Percentiles rank a stretch among this genome's conserved stretches.
Conservation (phyloP, 35 echinoderm and acorn worm genomes). For the Holothuria glaberrima region DNA sequence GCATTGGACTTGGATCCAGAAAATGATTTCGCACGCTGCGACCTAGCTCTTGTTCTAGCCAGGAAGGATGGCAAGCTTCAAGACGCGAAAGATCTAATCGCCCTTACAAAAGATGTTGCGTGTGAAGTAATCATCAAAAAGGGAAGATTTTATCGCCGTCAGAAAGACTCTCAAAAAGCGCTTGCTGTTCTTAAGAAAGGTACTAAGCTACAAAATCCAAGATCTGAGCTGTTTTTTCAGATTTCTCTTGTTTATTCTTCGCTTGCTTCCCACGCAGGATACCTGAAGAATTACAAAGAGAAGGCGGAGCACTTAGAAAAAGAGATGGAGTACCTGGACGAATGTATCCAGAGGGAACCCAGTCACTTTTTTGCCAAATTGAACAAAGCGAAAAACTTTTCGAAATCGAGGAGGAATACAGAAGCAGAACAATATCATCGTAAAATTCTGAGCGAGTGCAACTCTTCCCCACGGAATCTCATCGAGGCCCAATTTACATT, state of each 20-base stretch:
- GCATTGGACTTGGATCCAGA: slow-evolving; percentile 24
- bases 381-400: neutral
- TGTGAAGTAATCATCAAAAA: slow-evolving; percentile 31
- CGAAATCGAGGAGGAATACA: neutral
- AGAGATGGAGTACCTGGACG: neutral
- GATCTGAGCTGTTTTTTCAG: slow-evolving; percentile 10
- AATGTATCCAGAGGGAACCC: neutral
- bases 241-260: neutral
- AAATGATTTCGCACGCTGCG: neutral
- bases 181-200: neutral
- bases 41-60: neutral
- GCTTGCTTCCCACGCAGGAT: neutral
- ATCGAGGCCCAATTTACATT: neutral
- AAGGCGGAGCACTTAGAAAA: neutral
- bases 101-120: neutral
- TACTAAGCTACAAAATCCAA: neutral
- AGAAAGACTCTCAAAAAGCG: neutral
- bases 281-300: neutral
- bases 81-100: slow-evolving; percentile 1
- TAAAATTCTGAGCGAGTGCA: neutral
- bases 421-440: neutral
- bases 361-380: neutral
- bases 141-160: slow-evolving; percentile 21
- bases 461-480: neutral
- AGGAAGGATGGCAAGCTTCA: neutral